Evolutionary conservation across 2,797 vertebrate genomes (phyloP), one percentile per base, ranked within the genome.

Genomic region (Syngnathus rostellatus): DNA sequence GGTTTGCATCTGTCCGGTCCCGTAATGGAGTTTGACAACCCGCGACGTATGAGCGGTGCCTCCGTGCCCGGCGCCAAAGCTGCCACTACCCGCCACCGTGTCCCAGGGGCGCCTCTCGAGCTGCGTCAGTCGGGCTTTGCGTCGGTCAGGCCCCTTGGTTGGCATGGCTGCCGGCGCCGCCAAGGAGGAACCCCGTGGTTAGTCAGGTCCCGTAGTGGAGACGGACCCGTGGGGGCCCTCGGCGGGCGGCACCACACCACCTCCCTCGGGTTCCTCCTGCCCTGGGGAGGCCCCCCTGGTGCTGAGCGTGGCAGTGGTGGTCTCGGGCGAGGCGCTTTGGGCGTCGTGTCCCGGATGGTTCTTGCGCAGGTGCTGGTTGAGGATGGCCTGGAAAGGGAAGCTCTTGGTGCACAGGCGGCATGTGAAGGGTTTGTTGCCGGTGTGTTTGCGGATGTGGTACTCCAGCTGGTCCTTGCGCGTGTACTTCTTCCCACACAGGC

Each of bases 341-440:
- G 95, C 92, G 67, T 97, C 95, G 72, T 95, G 91, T 1, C 95
- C 95, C 0, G 96, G 96, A 81, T 98, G 97, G 89, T 99, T 99
- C 86, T 99, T 98, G 72, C 96, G 95, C 93, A 99, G 96, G 92
- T 99, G 97, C 92, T 99, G 97, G 92, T 99, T 99, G 79, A 99
- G 93, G 90, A 98, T 99, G 81, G 97, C 97, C 92, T 98, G 97
- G 91, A 99, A 99, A 68, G 97, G 96, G 87, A 98, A 99, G 87
- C 97, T 98, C 81, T 99, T 99, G 45, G 94, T 94, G 0, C 97
- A 99, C 51, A 98, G 94, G 0, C 98, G 95, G 85, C 97, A 98
- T 82, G 97, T 95, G 77, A 99, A 98, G 75, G 97, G 97, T 86
- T 98, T 99, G 92, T 99, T 98, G 77, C 97, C 97, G 0, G 97